Evolutionary conservation across 2,113 vertebrate genomes (phyloP), one percentile per base, ranked within the genome.

Genomic region (Nyctibius bracteatus): DNA sequence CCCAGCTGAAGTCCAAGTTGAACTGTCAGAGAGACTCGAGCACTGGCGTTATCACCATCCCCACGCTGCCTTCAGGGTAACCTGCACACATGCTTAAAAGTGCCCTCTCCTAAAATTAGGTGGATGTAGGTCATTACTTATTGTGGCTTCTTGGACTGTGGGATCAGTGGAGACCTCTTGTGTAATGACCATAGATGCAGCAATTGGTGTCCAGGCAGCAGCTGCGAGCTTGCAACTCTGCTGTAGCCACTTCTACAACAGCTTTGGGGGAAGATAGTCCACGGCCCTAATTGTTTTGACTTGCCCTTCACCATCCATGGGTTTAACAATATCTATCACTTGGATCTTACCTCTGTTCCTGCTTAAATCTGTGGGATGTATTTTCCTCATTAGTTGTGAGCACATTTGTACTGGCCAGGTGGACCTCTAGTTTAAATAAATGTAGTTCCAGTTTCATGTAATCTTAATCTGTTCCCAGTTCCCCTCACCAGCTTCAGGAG

Each of bases 181-280:
- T 37, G n/a, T n/a, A 52, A 25, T 33, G 66, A 68, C 30, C 21
- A 11, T 3, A 8, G 58, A 13, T 35, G 23, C 18, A 62, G 37
- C 63, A 51, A 2, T 27, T 20, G 12, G 39, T 58, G 57, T 51
- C 61, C 47, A 47, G 51, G 57, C 74, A 41, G 47, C 46, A 67
- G 77, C 43, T 63, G 9, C 3, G 2, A 0, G 1, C 46, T 65
- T 37, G 44, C 2, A 1, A 12, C 17, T 77, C 80, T 7, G 1
- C 43, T 78, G 59, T 28, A 59, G 57, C 44, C 52, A 33, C 51
- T 35, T 54, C 31, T 88, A 0, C 13, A 35, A 46, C 10, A 63
- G 54, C 67, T 78, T 41, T 54, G 25, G 12, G 58, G 31, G 8
- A 46, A 47, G 27, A 47, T n/a, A 68, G 25, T 41, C 49, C 12